Evolutionary conservation across 2,888 invertebrate species (phyloP).

Genomic region (Ormyrus thymus): DNA sequence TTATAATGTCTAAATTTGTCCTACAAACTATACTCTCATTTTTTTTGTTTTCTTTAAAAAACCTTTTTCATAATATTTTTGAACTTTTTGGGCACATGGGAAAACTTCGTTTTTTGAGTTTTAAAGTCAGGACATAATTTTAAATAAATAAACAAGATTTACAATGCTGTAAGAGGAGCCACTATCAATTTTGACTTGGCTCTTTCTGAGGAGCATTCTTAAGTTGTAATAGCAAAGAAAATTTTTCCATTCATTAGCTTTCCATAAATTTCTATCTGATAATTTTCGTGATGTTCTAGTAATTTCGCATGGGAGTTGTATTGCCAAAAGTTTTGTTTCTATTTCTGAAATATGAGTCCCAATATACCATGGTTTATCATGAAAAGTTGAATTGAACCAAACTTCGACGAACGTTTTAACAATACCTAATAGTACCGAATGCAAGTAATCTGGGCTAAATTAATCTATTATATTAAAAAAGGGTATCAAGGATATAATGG

Average conservation of each 20-base stretch:
- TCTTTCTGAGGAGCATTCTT: too few relatives aligned
- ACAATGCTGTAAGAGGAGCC: too few relatives aligned
- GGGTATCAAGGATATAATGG: not conserved
- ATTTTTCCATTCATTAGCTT: conserved; percentile 43
- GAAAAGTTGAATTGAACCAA: not conserved
- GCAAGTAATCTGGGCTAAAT: conserved; percentile 10
- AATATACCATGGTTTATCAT: not conserved
- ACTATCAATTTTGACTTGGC: too few relatives aligned
- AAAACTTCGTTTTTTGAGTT: too few relatives aligned
- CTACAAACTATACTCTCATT: too few relatives aligned
- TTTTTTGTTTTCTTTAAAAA: too few relatives aligned
- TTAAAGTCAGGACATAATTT: too few relatives aligned
- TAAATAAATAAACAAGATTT: too few relatives aligned
- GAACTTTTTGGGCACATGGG: too few relatives aligned
- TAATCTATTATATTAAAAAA: not conserved
- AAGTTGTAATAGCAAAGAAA: conserved; percentile 35
- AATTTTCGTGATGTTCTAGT: conserved; percentile 28
- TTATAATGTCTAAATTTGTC: too few relatives aligned
- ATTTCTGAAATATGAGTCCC: not conserved
- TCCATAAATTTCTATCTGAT: conserved; percentile 13
- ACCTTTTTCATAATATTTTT: too few relatives aligned
- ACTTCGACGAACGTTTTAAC: not conserved
- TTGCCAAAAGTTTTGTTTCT: conserved; percentile 9
- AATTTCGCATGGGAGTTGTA: conserved; percentile 32
- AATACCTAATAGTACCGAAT: conserved; percentile 1